These are phyloP conservation scores for Camelus bactrianus DNA, from an alignment of 2,113 vertebrate genomes.

Conservation along the genomic window DNA sequence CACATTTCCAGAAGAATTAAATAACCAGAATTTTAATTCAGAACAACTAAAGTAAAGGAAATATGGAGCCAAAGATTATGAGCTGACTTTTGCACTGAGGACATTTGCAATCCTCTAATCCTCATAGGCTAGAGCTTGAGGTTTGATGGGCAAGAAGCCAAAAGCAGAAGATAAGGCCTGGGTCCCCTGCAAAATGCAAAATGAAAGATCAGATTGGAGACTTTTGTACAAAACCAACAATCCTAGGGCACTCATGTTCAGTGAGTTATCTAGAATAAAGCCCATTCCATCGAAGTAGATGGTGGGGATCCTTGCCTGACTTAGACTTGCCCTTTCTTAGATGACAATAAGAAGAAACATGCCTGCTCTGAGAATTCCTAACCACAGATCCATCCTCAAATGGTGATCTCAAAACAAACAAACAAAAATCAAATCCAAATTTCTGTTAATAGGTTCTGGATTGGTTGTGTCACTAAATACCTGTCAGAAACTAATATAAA, in stretches of 20 bases:
- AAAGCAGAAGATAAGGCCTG: not conserved
- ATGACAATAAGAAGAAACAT: not conserved
- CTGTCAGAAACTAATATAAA: not conserved
- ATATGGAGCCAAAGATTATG: not conserved
- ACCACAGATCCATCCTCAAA: not conserved
- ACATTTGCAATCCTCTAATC: not conserved
- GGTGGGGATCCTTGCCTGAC: not conserved
- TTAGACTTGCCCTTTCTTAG: not conserved
- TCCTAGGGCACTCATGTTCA: not conserved
- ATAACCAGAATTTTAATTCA: not conserved
- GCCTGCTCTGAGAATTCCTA: not conserved
- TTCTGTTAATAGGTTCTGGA: not conserved
- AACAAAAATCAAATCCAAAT: not conserved
- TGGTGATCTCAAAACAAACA: not conserved
- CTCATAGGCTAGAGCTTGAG: not conserved
- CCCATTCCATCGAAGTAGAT: not conserved
- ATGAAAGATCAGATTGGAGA: not conserved
- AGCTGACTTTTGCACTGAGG: not conserved
- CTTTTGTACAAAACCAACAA: not conserved
- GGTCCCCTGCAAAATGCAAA: not conserved
- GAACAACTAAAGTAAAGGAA: not conserved
- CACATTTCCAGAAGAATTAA: not conserved
- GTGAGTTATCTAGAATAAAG: not conserved
- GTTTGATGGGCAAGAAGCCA: not conserved
- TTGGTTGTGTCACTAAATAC: not conserved